Evolutionary conservation across 2,113 vertebrate genomes (phyloP), one percentile per base, ranked within the genome.

Genomic region (Microtus pennsylvanicus): DNA sequence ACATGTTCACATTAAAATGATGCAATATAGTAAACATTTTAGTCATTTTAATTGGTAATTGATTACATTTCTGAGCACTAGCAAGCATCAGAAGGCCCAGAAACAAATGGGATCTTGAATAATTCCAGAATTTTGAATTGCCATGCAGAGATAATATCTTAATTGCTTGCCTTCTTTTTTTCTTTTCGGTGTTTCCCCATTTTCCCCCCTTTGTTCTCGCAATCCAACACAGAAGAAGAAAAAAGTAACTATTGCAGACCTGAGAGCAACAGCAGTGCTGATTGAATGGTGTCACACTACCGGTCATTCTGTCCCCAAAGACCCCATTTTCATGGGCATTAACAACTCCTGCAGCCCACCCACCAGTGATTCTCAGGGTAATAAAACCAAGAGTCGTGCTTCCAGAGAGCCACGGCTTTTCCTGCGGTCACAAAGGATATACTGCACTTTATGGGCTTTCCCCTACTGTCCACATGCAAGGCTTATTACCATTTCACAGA

Each of bases 1-100:
- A 61, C 1, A 93, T 63, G 89, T 93, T 83, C 7, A 65, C 76
- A 93, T 82, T 90, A n/a, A 93, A 94, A 85, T 90, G 86, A 75
- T 75, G 2, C 47, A 82, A 69, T 50, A 6, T 7, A 93, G 38
- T 58, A 93, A 94, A 94, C 45, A n/a, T 85, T 6, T 75, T 85
- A 87, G 55, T 67, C 77, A 90, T 83, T 92, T 33, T 9, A 82
- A 67, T 58, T 94, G 35, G 16, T 17, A 75, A 80, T 63, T 45
- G 9, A 55, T 82, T 26, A 52, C 1, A 70, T 93, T 83, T 82
- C 33, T 95, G 92, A 83, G 22, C 35, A 85, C 55, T 90, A 92
- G 0, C 22, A 90, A 78, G 7, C 14, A 38, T 24, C 65, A 42
- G 38, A 72, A 33, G 2, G 81, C 16, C 19, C 63, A 80, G 80